Percentiles rank a stretch among this genome's conserved stretches.
These are phyloP conservation scores for Amazona guildingii DNA, from an alignment of 2,113 vertebrate species.

Conservation along the genomic window DNA sequence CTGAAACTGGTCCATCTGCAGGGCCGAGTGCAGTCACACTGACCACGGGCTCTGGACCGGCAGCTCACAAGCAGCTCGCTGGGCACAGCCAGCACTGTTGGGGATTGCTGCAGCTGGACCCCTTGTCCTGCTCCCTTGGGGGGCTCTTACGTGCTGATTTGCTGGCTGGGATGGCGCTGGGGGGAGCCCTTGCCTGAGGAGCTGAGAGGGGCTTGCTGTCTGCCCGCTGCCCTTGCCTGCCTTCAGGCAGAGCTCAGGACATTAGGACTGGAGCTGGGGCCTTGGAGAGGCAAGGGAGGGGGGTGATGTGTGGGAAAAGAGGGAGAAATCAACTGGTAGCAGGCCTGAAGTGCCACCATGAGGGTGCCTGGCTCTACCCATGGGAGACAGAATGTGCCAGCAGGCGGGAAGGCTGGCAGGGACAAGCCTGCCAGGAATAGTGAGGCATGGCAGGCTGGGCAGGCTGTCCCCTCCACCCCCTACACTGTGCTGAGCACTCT, in stretches of 20 bases:
- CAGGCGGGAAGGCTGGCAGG: background rate
- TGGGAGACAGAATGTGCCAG: rapidly evolving
- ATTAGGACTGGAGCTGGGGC: background rate
- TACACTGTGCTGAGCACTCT: background rate
- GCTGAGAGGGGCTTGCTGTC: background rate
- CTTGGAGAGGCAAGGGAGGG: background rate
- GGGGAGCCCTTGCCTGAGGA: background rate
- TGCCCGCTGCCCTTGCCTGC: background rate
- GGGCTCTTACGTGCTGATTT: background rate
- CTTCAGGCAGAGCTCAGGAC: background rate
- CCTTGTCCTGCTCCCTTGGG: background rate
- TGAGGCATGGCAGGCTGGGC: rapidly evolving
- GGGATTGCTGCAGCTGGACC: background rate
- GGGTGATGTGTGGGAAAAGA: background rate
- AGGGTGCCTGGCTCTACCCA: background rate
- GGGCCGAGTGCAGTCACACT: background rate
- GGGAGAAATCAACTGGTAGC: background rate
- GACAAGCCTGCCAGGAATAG: background rate
- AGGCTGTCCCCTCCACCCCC: background rate
- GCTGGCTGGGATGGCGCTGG: background rate
- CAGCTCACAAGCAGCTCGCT: background rate
- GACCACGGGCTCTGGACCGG: background rate
- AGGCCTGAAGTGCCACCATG: background rate
- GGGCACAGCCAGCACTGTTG: background rate
- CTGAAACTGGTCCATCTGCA: background rate